Evolutionary conservation across 2,797 vertebrate species (phyloP), one percentile per base, ranked within the genome.

Genomic region (Xenopus petersii): DNA sequence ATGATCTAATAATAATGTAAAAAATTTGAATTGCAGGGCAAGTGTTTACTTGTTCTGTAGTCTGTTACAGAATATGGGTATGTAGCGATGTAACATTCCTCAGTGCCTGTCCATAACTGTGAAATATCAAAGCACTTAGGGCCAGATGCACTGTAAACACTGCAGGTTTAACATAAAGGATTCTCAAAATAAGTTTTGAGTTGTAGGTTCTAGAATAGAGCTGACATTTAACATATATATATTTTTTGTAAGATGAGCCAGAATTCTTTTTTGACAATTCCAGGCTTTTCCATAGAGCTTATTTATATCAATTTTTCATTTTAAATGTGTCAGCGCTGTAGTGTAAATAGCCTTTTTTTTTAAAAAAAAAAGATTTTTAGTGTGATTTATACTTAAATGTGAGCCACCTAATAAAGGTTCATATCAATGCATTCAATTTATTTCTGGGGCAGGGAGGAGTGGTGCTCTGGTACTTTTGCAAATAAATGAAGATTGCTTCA

Each of bases 311-410:
- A 87, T 88, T 91, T 93, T 93, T 91, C 91, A 94, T 94, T 95
- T 93, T 89, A 93, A 93, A 92, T 93, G 86, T 90, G 94, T 96
- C 95, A 94, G 94, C 95, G 95, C 94, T 96, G 95, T 98, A 94
- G 94, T 96, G 94, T 97, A 97, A 92, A 96, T 96, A 97, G 92
- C 82, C 92, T 94, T 94, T 93, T 94, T 92, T 61, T 87, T 99
- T n/a, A n/a, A n/a, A n/a, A n/a, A n/a, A n/a, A n/a, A 73, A 87
- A 92, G 90, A 85, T 90, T 93, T 95, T 95, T 97, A 95, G 95
- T 95, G 94, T 96, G 94, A 95, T 99, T 98, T 98, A 92, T 98
- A 98, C 91, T 94, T 93, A 95, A 95, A 94, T 93, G 93, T 93
- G 96, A 95, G 90, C 94, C 94, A 80, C 88, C 89, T 95, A 96